Base-by-base conservation (phyloP, 1,140 invertebrate species). In the Formica selysi region DNA sequence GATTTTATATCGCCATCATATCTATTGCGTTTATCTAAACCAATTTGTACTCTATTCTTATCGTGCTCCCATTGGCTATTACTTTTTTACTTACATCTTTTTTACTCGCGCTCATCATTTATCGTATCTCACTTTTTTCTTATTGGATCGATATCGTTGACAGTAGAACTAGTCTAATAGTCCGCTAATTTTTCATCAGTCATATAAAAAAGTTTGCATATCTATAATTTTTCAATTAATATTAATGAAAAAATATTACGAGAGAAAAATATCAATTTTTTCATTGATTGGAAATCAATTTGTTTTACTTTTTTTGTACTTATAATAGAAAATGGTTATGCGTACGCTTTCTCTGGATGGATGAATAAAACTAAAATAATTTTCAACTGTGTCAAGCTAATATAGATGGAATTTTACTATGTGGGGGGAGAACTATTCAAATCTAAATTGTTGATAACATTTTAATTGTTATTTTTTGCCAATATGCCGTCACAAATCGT, bases 1-100 rank as follows among this genome's bases (percentile, higher is more conserved):
- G 90, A 93, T 93, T 92, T 92, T 92, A 91, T 92, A 91, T 91
- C 88, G 86, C 86, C 76, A 92, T 91, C 78, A 85, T 71, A 67
- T 90, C 91, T 89, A 92, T 93, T 89, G 88, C 87, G 89, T 91
- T 92, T 91, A 92, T 92, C 88, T 85, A 68, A 26, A 85, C 68
- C 73, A 41, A 81, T 90, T 86, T 86, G 51, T 84, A 76, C 76
- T 51, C 48, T 48, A 85, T 64, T 89, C 91, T 91, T 91, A 89
- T 89, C 80, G 79, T 76, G 62, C 79, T 85, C 67, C 54, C 84
- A 76, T 86, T 85, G 81, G 68, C 67, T 68, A 67, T 29, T 78
- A 16, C 64, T 71, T 71, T 16, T 78, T 48, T 86, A 64, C 57
- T 71, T 87, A 44, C 38, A 11, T 61, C 41, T 76, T 51, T 51